Conservation (phyloP, 2,888 invertebrate species). For the Syrphus vitripennis region DNA sequence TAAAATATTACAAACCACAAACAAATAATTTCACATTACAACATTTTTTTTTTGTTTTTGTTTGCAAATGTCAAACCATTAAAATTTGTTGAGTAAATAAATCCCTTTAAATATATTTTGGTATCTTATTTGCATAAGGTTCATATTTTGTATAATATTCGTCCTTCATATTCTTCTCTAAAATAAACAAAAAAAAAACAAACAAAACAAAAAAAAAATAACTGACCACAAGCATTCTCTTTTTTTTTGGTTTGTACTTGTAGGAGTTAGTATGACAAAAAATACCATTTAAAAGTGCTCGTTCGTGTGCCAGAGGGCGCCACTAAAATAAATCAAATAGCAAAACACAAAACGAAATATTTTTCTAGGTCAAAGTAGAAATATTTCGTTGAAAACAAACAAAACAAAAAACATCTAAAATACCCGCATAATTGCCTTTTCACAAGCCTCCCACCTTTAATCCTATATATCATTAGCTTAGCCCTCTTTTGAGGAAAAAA, state of each 20-base stretch:
- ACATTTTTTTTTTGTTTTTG: neutral
- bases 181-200: neutral
- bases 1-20: neutral
- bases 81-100: slow-evolving; percentile 11
- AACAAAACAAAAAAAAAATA: neutral
- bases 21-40: neutral
- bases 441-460: neutral
- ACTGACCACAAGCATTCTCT: slow-evolving; percentile 22
- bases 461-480: neutral
- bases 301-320: slow-evolving; percentile 25
- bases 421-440: slow-evolving; percentile 49
- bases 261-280: too few species aligned
- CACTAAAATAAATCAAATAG: slow-evolving; percentile 33
- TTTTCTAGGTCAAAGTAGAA: slow-evolving; percentile 37
- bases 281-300: neutral
- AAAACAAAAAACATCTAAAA: slow-evolving; percentile 18
- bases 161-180: too few species aligned
- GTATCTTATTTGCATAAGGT: slow-evolving; percentile 41
- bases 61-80: slow-evolving; percentile 7
- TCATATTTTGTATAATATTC: neutral
- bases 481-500: neutral
- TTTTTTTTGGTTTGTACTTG: neutral
- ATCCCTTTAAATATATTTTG: slow-evolving; percentile 10
- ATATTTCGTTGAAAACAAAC: neutral
- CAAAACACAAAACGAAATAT: neutral